Evolutionary conservation across 2,888 invertebrate species (phyloP).

Genomic region (Ganaspis brasiliensis): DNA sequence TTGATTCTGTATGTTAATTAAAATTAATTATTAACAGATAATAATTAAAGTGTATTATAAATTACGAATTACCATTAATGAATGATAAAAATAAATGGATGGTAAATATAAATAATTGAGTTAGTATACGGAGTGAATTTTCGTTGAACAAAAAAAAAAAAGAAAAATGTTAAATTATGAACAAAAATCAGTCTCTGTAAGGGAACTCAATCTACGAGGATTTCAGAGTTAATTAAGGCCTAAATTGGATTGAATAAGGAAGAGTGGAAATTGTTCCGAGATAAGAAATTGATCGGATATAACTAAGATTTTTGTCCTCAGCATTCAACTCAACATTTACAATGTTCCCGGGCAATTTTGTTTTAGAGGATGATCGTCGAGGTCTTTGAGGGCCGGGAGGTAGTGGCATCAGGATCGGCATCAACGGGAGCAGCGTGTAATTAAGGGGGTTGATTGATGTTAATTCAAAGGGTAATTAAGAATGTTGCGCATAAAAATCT

Average conservation of each 20-base stretch:
- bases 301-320: neutral
- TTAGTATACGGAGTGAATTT: no score
- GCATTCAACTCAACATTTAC: neutral
- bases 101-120: no score
- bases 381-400: conserved; percentile 53
- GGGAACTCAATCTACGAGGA: neutral
- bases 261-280: neutral
- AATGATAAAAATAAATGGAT: no score
- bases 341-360: conserved; percentile 2
- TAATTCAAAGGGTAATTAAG: conserved; percentile 81
- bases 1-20: no score
- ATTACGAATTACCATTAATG: no score
- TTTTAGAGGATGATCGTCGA: conserved; percentile 30
- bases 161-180: no score
- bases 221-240: neutral
- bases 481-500: conserved; percentile 81
- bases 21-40: no score
- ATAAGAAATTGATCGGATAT: neutral
- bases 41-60: no score
- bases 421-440: conserved; percentile 75
- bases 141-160: no score
- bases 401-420: conserved; percentile 67
- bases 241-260: neutral
- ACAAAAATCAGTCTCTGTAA: no score
- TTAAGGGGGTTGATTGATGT: conserved; percentile 81